Conservation (phyloP, 2,113 vertebrate genomes). For the Phalacrocorax aristotelis region DNA sequence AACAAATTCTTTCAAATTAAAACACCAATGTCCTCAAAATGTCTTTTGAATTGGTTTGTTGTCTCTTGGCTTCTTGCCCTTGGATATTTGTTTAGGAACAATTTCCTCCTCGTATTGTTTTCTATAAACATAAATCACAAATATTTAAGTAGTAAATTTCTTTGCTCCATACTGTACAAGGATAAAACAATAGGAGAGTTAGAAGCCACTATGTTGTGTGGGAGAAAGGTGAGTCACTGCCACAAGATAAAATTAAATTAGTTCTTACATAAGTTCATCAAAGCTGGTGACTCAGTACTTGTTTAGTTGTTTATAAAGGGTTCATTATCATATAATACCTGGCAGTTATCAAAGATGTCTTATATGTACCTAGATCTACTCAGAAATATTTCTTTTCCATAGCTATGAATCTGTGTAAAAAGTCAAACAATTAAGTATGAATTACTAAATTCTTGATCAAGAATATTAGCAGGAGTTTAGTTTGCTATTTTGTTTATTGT, state of each 20-base stretch:
- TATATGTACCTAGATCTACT: neutral
- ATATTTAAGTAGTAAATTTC: neutral
- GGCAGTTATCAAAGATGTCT: neutral
- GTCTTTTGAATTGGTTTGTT: neutral
- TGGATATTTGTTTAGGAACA: neutral
- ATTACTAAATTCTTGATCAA: neutral
- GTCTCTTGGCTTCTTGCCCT: neutral
- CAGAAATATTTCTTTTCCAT: neutral
- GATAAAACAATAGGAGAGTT: neutral
- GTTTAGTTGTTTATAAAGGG: slow-evolving; percentile 10
- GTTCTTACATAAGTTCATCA: slow-evolving; percentile 4
- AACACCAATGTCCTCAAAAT: neutral
- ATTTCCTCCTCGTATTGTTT: slow-evolving; percentile 1
- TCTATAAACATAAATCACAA: slow-evolving; percentile 1
- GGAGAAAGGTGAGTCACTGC: slow-evolving; percentile 32
- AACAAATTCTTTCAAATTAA: neutral
- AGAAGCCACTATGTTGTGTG: neutral
- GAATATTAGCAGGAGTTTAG: neutral
- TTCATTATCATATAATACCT: neutral
- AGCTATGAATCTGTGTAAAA: neutral
- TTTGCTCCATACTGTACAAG: neutral
- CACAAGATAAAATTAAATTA: neutral
- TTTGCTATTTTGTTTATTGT: neutral
- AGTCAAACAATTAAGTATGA: neutral
- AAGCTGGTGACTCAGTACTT: slow-evolving; percentile 24